A percentile compares a stretch with the other conserved stretches of the same genome.
These are phyloP conservation scores for Epinephelus lanceolatus DNA, from an alignment of 2,113 vertebrate species.

Conservation along the genomic window DNA sequence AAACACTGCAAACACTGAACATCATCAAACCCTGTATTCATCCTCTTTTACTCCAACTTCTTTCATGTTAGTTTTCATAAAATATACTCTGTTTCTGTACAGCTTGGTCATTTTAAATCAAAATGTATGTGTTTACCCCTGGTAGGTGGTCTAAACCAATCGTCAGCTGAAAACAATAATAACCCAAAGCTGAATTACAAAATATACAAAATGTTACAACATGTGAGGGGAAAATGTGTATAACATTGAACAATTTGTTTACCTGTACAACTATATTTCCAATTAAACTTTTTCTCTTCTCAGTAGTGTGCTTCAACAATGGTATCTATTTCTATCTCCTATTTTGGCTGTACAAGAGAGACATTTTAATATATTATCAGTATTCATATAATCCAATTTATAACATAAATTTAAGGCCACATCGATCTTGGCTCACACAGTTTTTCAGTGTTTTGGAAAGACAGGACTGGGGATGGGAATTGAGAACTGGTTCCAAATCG, in stretches of 20 bases:
- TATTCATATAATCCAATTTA: neutral
- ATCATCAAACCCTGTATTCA: slow-evolving; percentile 21
- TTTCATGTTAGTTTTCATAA: slow-evolving; percentile 37
- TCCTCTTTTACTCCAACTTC: slow-evolving; percentile 23
- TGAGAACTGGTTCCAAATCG: too few species aligned
- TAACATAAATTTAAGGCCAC: neutral
- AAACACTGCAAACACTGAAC: slow-evolving; percentile 54
- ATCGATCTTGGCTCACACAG: neutral
- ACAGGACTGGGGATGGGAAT: too few species aligned
- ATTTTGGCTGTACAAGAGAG: neutral
- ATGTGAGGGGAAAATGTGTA: too few species aligned
- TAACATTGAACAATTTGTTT: too few species aligned
- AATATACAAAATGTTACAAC: too few species aligned
- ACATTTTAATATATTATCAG: neutral
- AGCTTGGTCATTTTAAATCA: neutral
- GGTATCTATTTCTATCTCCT: too few species aligned
- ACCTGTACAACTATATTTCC: neutral
- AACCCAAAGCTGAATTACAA: too few species aligned
- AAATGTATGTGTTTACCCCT: neutral
- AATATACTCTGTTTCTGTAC: neutral
- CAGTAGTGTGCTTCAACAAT: neutral
- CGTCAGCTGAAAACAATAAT: too few species aligned
- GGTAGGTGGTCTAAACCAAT: too few species aligned
- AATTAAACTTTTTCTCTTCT: neutral
- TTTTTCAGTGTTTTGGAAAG: neutral